These are phyloP conservation scores for Acronicta aceris DNA, from an alignment of 2,888 invertebrate species.

Conservation along the genomic window DNA sequence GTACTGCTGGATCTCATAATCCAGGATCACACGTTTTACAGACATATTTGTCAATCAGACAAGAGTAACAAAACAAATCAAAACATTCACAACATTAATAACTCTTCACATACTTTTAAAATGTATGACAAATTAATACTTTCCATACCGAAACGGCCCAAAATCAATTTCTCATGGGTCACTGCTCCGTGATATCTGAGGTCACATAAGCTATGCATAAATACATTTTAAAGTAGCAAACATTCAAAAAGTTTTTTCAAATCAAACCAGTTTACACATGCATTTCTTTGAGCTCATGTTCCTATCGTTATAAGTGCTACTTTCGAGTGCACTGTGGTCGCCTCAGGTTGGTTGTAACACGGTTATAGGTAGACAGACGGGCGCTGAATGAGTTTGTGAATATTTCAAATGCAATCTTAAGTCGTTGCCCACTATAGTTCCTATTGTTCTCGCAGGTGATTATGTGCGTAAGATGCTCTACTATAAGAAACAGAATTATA, in stretches of 20 bases:
- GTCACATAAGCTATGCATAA: conserved; percentile 78
- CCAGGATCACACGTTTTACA: too few relatives aligned
- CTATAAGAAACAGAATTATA: conserved; percentile 26
- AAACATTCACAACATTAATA: conserved; percentile 38
- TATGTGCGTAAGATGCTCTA: conserved; percentile 69
- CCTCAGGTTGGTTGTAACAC: conserved; percentile 60
- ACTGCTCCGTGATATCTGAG: conserved; percentile 64
- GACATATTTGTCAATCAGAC: too few relatives aligned
- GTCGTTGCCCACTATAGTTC: conserved; percentile 80
- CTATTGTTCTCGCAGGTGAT: conserved; percentile 78
- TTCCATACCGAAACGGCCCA: conserved; percentile 55
- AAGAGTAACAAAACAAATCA: conserved; percentile 13
- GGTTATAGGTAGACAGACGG: conserved; percentile 81
- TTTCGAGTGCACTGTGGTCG: conserved; percentile 39
- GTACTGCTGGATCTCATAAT: too few relatives aligned
- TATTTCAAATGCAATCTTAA: conserved; percentile 87
- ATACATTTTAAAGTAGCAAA: conserved; percentile 74
- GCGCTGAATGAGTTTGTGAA: conserved; percentile 86
- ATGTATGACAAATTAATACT: conserved; percentile 66
- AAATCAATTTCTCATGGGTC: conserved; percentile 80
- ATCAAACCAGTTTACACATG: conserved; percentile 32
- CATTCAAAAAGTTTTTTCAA: conserved; percentile 63
- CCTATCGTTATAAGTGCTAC: conserved; percentile 38
- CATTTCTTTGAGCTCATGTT: conserved; percentile 33
- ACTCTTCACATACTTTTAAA: conserved; percentile 44